A percentile compares a stretch with the other conserved stretches of the same genome.
Conservation (phyloP, 2,888 invertebrate species). For the Sinopyrophorus schimmeli region DNA sequence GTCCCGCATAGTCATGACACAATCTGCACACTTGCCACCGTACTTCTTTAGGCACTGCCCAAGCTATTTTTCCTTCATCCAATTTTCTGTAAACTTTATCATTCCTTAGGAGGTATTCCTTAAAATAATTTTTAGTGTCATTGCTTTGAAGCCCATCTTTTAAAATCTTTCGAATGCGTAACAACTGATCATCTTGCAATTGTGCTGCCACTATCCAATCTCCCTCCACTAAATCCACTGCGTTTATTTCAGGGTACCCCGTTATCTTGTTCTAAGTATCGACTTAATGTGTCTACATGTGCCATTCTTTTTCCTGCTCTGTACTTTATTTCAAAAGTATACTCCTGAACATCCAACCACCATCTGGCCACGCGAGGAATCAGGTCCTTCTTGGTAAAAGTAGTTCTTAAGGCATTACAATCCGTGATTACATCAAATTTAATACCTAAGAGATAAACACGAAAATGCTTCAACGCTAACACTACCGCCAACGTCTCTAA, state of each 20-base stretch:
- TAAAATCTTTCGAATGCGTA: constrained; percentile 10
- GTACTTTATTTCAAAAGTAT: constrained; percentile 15
- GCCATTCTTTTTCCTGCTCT: constrained; percentile 19
- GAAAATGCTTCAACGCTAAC: constrained; percentile 11
- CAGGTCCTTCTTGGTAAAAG: constrained; percentile 21
- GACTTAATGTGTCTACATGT: constrained; percentile 23
- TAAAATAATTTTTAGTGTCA: constrained; percentile 6
- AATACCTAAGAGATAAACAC: constrained; percentile 15
- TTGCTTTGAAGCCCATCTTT: background rate
- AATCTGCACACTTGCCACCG: constrained; percentile 8
- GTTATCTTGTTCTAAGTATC: too few relatives aligned
- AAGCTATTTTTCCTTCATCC: constrained; percentile 7
- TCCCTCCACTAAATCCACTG: constrained; percentile 13
- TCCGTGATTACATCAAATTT: constrained; percentile 36
- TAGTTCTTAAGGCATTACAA: constrained; percentile 28
- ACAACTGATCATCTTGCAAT: constrained; percentile 15
- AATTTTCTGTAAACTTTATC: constrained; percentile 3
- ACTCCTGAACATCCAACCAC: constrained; percentile 20
- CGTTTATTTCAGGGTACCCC: constrained; percentile 11
- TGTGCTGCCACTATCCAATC: constrained; percentile 22
- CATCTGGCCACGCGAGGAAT: constrained; percentile 22
- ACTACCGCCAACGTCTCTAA: constrained; percentile 30
- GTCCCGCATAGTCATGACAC: constrained; percentile 6
- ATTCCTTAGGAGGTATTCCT: background rate
- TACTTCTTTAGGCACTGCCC: constrained; percentile 7